Conservation (phyloP, 1,140 invertebrate species). For the Thaumetopoea pityocampa region DNA sequence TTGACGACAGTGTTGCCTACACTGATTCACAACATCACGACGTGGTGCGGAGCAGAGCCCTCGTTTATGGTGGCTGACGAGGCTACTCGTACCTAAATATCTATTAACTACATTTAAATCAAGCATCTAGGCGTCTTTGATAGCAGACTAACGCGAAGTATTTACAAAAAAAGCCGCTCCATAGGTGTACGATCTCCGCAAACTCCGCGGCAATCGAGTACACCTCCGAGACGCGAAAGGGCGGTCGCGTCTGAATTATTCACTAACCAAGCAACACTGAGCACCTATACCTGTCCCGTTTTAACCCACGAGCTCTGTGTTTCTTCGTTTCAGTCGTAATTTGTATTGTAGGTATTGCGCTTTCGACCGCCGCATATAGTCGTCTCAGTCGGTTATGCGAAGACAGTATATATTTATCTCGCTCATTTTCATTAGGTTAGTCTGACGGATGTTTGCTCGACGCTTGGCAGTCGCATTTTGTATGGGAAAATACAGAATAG, state of each 20-base stretch:
- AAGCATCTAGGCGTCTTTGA: too few species aligned
- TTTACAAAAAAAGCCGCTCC: too few species aligned
- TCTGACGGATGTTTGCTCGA: slow-evolving; percentile 50
- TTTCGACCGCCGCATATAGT: slow-evolving; percentile 57
- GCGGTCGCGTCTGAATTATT: slow-evolving; percentile 62
- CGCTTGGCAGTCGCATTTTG: slow-evolving; percentile 56
- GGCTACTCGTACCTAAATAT: too few species aligned
- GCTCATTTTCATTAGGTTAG: slow-evolving; percentile 67
- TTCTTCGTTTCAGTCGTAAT: slow-evolving; percentile 27
- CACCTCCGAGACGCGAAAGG: slow-evolving; percentile 46
- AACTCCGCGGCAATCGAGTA: too few species aligned
- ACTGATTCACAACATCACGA: too few species aligned
- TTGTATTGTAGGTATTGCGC: slow-evolving; percentile 53
- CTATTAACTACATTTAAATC: too few species aligned
- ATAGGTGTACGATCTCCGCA: too few species aligned
- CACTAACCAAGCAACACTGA: slow-evolving; percentile 55
- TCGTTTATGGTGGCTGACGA: too few species aligned
- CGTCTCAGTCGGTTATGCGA: slow-evolving; percentile 28
- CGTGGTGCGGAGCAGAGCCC: too few species aligned
- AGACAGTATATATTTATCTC: slow-evolving; percentile 29
- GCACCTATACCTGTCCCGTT: slow-evolving; percentile 36
- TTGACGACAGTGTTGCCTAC: too few species aligned
- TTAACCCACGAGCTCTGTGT: slow-evolving; percentile 10
- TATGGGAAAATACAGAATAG: slow-evolving; percentile 25
- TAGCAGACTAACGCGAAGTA: too few species aligned